Base-by-base conservation (phyloP, 2,113 vertebrate species). In the Entelurus aequoreus region DNA sequence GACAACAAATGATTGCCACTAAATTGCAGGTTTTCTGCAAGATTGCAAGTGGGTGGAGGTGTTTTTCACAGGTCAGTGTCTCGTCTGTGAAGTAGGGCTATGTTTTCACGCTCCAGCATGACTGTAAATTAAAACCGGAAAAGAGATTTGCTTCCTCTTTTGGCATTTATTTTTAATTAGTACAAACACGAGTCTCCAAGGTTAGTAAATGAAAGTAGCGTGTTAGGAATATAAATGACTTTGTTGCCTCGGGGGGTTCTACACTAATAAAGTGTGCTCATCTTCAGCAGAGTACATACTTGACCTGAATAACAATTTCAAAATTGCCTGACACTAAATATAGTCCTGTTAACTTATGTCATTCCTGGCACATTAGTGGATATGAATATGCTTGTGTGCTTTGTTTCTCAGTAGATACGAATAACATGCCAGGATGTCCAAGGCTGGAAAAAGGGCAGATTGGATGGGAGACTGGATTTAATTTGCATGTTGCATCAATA, bases 261-360 rank as follows among this genome's bases (percentile, higher is more conserved):
- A 66, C 6, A 44, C 82, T 79, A 84, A 80, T 82, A 86, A 85
- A 84, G 86, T 81, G 71, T 81, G 78, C 83, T 86, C 80, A 72
- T 83, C n/a, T 38, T 85, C 79, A 75, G 75, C 72, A 75, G 71
- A 69, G 68, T 62, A 68, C 62, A 44, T 57, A 55, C 74, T 84
- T 82, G 79, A 85, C 82, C 85, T 85, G 84, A 84, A 86, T 89
- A 82, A 82, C 66, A 88, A 88, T 85, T 80, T 72, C 56, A 75
- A 66, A 28, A 3, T 65, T 65, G 69, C 62, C 72, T 79, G 61
- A 49, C 37, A 50, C 46, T 59, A 19, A 57, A 10, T 66, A 19
- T 57, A 11, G 44, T 65, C 69, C 48, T 71, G 38, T 62, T 50
- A 68, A 35, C 48, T 69, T 62, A n/a, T 48, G 16, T 65, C 16